Evolutionary conservation across 1,140 invertebrate genomes (phyloP).

Genomic region (Polypedilum vanderplanki): DNA sequence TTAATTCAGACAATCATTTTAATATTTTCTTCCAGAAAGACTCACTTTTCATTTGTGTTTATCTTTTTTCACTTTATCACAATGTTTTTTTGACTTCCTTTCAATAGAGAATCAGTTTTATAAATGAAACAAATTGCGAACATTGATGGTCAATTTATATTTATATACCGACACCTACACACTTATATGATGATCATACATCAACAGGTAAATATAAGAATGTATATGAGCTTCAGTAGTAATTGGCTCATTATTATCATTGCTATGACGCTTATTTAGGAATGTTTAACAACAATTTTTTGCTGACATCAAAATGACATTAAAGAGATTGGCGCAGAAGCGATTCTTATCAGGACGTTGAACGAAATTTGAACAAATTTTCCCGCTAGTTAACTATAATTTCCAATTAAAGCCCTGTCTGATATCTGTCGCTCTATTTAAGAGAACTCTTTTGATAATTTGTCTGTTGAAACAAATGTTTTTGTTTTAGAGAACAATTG

Average conservation of each 20-base stretch:
- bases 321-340: neutral
- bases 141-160: neutral
- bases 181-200: neutral
- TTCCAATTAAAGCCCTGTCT: constrained; percentile 27
- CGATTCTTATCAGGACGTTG: neutral
- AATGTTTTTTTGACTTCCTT: neutral
- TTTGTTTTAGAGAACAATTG: no score
- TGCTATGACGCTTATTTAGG: neutral
- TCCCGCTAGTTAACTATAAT: neutral
- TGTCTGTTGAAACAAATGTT: no score
- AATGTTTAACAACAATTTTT: neutral
- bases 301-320: neutral
- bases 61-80: neutral
- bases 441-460: no score
- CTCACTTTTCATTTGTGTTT: neutral
- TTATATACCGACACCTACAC: neutral
- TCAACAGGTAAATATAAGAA: no score
- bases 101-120: neutral
- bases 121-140: neutral
- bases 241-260: neutral
- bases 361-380: constrained; percentile 2
- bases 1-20: no score
- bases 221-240: no score
- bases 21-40: neutral
- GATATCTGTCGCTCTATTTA: no score